Conservation (phyloP, 2,888 invertebrate genomes). For the Epirrita christyi region DNA sequence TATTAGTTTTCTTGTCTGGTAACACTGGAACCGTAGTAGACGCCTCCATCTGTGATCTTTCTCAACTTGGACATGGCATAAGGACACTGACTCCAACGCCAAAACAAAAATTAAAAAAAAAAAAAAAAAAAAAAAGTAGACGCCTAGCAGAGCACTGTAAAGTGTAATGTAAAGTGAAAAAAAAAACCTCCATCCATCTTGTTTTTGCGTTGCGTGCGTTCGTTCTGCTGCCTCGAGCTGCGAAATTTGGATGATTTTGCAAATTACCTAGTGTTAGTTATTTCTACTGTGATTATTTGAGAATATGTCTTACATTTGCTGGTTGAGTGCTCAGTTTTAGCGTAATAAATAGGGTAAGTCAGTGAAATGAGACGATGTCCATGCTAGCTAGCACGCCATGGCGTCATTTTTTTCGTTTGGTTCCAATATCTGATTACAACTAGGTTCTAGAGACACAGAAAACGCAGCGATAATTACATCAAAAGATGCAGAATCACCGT, state of each 20-base stretch:
- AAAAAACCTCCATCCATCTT: slow-evolving; percentile 33
- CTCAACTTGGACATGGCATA: too few species aligned
- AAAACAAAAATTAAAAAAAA: too few species aligned
- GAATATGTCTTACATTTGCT: slow-evolving; percentile 42
- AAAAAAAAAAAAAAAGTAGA: too few species aligned
- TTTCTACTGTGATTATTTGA: slow-evolving; percentile 52
- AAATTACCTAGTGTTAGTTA: slow-evolving; percentile 44
- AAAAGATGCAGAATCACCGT: too few species aligned
- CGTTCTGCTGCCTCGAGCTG: slow-evolving; percentile 1
- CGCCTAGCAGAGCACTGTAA: too few species aligned
- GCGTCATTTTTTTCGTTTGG: slow-evolving; percentile 16
- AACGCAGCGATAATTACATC: too few species aligned
- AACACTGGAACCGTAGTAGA: too few species aligned
- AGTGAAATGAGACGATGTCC: slow-evolving; percentile 25
- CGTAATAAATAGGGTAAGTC: slow-evolving; percentile 56
- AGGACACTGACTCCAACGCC: too few species aligned
- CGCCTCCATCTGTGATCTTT: too few species aligned
- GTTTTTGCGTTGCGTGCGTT: slow-evolving; percentile 30
- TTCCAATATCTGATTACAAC: neutral
- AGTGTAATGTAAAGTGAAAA: too few species aligned
- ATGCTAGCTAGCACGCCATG: slow-evolving; percentile 22
- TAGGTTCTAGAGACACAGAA: neutral
- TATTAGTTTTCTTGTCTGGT: too few species aligned
- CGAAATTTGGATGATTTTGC: slow-evolving; percentile 43
- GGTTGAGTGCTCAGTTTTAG: slow-evolving; percentile 45